Evolutionary conservation across 2,113 vertebrate genomes (phyloP), one percentile per base, ranked within the genome.

Genomic region (Syngnathus typhle): DNA sequence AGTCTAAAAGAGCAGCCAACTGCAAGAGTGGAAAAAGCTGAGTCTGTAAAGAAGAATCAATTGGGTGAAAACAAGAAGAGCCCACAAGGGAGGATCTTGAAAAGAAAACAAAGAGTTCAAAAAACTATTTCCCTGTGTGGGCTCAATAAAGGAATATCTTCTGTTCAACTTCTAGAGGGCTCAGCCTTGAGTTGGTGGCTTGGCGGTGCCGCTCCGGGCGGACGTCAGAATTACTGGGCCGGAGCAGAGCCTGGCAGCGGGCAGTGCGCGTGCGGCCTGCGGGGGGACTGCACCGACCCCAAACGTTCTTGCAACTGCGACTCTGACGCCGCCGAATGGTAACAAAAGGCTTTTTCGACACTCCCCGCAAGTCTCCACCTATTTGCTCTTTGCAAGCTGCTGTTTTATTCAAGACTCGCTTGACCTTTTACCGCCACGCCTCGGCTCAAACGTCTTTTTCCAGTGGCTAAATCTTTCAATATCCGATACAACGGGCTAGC

Each of bases 241-340:
- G 89, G 89, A 12, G 86, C 89, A n/a, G 69, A 85, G 5, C 89
- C 89, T 0, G 85, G 81, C 59, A 91, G 85, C 73, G 86, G 80
- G 73, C 89, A 89, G 78, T 91, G 90, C 9, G 81, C 77, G 52
- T 91, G 90, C 1, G 89, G 89, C 0, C 83, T 88, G 60, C 83
- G 80, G 70, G 86, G 84, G 8, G 75, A 82, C 83, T 90, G 90
- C 4, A 74, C 89, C 54, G 82, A 91, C 64, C 82, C 84, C 0
- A 78, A 89, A 7, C 89, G 84, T 78, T 88, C 85, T 82, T 89
- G 96, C 87, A 98, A 98, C 85, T 98, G 96, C 70, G 93, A 98
- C 65, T 92, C 94, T 0, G 94, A 95, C 87, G 90, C 89, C 61
- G 81, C 83, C 12, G 93, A 95, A 85, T 98, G 96, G 96, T 98